Conservation (phyloP, 2,888 invertebrate species). For the Polydrusus cervinus region DNA sequence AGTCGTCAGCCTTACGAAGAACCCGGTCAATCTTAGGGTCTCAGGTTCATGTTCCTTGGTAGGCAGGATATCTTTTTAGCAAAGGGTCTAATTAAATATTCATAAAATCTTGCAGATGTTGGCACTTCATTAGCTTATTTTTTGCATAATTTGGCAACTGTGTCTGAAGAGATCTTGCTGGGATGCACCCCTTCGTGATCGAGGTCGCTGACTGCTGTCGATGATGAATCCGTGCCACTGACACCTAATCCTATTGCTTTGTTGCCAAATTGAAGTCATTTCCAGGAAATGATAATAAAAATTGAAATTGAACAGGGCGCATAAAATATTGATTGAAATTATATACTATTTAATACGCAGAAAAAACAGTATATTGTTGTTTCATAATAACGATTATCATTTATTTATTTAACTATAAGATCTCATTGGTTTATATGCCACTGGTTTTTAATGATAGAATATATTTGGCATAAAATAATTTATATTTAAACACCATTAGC, state of each 20-base stretch:
- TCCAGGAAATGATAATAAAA: background rate
- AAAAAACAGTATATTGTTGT: too few relatives aligned
- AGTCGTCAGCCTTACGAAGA: background rate
- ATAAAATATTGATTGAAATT: too few relatives aligned
- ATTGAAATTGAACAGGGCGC: too few relatives aligned
- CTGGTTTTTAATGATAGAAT: too few relatives aligned
- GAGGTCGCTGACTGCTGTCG: slow-evolving; percentile 54
- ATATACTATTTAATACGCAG: too few relatives aligned
- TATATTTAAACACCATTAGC: too few relatives aligned
- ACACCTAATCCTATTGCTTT: slow-evolving; percentile 49
- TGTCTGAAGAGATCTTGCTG: slow-evolving; percentile 37
- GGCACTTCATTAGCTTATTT: slow-evolving; percentile 22
- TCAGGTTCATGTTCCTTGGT: background rate
- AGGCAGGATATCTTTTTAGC: background rate
- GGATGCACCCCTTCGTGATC: slow-evolving; percentile 50
- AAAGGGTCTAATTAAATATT: background rate
- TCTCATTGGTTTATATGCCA: too few relatives aligned
- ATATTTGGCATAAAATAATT: too few relatives aligned
- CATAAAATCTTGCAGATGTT: background rate
- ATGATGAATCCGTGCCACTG: slow-evolving; percentile 55
- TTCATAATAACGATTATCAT: too few relatives aligned
- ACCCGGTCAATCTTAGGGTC: background rate
- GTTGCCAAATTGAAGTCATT: slow-evolving; percentile 38
- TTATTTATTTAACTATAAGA: too few relatives aligned
- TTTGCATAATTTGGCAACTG: slow-evolving; percentile 51